Percentiles rank a stretch among this genome's conserved stretches.
phyloP scores from a whole-genome alignment of 2,113 vertebrate species.

The Corythaeola cristata region DNA sequence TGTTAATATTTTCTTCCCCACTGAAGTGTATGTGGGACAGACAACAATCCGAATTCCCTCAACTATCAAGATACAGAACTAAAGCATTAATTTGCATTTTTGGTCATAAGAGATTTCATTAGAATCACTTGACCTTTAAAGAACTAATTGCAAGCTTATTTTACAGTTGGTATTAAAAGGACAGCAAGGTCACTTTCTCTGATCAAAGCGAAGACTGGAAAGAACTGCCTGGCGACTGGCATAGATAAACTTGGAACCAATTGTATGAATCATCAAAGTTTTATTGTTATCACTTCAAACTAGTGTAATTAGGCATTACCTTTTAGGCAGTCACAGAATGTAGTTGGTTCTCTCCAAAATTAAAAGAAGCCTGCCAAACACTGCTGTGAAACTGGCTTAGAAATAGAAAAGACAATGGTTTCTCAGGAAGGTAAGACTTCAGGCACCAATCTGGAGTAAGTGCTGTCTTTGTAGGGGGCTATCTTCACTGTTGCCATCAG shows the following conservation, averaged over 20 bases:
- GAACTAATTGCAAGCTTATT: constrained; percentile 49
- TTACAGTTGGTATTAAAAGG: constrained; percentile 33
- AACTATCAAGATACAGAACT: not conserved
- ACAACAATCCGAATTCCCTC: not conserved
- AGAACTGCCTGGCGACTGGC: constrained; percentile 1
- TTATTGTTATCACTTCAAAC: not conserved
- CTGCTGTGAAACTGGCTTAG: not conserved
- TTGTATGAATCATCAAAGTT: constrained; percentile 25
- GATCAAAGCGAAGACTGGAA: constrained; percentile 51
- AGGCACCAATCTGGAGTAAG: not conserved
- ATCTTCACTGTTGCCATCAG: not conserved
- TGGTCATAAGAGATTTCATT: constrained; percentile 50
- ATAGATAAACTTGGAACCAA: constrained; percentile 1
- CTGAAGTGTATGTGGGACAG: not conserved
- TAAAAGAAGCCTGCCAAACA: not conserved
- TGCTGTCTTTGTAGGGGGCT: not conserved
- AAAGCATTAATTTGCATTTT: constrained; percentile 55
- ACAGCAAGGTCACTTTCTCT: constrained; percentile 44
- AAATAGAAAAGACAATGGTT: not conserved
- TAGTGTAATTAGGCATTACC: not conserved
- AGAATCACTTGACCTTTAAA: constrained; percentile 57
- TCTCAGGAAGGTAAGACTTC: not conserved
- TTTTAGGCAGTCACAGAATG: not conserved
- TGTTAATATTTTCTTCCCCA: not conserved
- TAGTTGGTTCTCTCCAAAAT: not conserved